Evolutionary conservation across 92 coral and sea anemone species (phyloP).

Genomic region (Micromussa lordhowensis): DNA sequence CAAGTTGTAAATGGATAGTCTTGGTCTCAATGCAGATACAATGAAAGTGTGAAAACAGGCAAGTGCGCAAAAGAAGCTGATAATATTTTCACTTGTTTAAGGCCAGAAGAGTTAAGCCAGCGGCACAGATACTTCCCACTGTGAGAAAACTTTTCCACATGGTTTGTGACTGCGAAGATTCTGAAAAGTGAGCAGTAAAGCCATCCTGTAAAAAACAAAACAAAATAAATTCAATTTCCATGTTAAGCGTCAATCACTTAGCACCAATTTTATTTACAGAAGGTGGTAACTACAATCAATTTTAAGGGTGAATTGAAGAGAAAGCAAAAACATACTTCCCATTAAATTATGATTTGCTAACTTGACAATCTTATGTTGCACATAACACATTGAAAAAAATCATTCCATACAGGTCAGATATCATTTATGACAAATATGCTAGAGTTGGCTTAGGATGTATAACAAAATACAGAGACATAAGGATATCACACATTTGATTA

Average conservation of each 20-base stretch:
- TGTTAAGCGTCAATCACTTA: background rate
- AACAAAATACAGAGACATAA: background rate
- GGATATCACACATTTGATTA: background rate
- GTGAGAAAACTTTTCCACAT: constrained; percentile 97
- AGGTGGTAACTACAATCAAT: no score
- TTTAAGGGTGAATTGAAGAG: background rate
- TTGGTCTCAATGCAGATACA: constrained; percentile 43
- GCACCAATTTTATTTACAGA: background rate
- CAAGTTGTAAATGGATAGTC: background rate
- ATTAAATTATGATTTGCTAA: no score
- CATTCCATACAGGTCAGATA: no score
- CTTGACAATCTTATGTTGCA: background rate
- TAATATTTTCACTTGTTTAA: constrained; percentile 71
- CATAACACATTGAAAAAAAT: background rate
- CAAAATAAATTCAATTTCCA: background rate
- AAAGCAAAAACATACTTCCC: background rate
- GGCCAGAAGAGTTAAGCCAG: constrained; percentile 93
- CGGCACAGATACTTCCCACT: constrained; percentile 96
- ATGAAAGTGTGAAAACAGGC: background rate
- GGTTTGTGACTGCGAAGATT: constrained; percentile 77
- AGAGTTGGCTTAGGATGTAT: background rate
- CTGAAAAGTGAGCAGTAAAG: constrained; percentile 93
- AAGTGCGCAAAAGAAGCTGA: background rate
- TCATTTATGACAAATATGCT: no score
- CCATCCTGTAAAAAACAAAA: constrained; percentile 76